Percentiles rank a stretch among this genome's conserved stretches.
phyloP scores from a whole-genome alignment of 2,113 vertebrate species.

The Muntiacus muntjak region DNA sequence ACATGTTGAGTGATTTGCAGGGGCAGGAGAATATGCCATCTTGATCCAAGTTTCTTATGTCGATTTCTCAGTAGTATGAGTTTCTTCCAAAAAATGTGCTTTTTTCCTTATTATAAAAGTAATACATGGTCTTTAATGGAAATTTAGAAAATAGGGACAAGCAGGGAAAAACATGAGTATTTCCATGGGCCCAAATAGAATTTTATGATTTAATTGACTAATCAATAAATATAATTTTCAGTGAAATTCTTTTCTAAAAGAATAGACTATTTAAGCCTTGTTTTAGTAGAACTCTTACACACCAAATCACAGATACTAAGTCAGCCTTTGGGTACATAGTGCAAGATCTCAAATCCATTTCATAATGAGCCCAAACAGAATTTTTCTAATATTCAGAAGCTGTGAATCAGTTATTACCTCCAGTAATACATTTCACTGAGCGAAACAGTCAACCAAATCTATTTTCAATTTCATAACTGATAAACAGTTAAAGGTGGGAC shows the following conservation, averaged over 20 bases:
- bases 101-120: not conserved
- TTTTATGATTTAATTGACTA: constrained; percentile 20
- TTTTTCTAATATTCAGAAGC: not conserved
- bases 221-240: not conserved
- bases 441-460: not conserved
- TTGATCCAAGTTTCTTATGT: not conserved
- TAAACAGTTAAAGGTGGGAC: not conserved
- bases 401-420: not conserved
- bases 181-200: not conserved
- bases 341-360: not conserved
- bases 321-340: not conserved
- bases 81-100: not conserved
- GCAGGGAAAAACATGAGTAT: not conserved
- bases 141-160: constrained; percentile 29
- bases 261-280: not conserved
- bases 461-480: not conserved
- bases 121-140: constrained; percentile 6
- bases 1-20: not conserved
- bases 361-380: not conserved
- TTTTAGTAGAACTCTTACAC: not conserved
- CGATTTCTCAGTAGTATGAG: not conserved
- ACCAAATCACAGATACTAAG: not conserved
- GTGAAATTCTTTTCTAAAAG: not conserved
- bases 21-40: not conserved
- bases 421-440: not conserved